These are phyloP conservation scores for Drosophila pandora DNA, from an alignment of 1,140 invertebrate species.

Conservation along the genomic window DNA sequence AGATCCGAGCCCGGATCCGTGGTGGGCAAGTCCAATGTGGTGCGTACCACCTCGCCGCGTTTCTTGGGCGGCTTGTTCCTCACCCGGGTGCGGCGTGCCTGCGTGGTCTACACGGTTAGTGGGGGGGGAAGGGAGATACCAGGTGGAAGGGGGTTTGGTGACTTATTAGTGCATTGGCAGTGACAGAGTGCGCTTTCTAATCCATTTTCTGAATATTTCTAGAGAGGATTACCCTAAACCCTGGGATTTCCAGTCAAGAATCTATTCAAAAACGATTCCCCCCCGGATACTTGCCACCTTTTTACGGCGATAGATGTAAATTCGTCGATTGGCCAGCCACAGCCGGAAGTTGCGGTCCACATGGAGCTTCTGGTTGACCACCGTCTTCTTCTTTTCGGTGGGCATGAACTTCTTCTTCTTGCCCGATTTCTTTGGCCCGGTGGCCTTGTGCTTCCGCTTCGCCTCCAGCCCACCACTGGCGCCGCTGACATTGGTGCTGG, in stretches of 20 bases:
- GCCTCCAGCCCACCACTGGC: not conserved
- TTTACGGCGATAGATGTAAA: constrained; percentile 69
- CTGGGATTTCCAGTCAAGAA: too few relatives aligned
- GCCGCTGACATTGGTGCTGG: constrained; percentile 3
- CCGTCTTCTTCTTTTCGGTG: constrained; percentile 44
- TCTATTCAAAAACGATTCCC: not conserved
- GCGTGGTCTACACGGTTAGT: constrained; percentile 27
- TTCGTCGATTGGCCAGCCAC: constrained; percentile 74
- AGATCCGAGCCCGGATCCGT: constrained; percentile 86
- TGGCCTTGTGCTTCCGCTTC: not conserved
- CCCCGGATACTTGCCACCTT: constrained; percentile 42
- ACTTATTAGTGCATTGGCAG: not conserved
- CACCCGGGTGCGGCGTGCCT: constrained; percentile 61
- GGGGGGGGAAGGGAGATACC: not conserved
- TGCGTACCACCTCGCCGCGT: constrained; percentile 70
- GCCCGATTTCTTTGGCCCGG: constrained; percentile 13
- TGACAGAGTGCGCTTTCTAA: not conserved
- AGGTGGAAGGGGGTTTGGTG: not conserved
- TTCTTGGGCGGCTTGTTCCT: constrained; percentile 64
- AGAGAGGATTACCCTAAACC: too few relatives aligned
- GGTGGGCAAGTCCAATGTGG: constrained; percentile 85
- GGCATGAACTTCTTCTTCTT: constrained; percentile 59
- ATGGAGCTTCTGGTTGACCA: constrained; percentile 36
- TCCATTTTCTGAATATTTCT: not conserved
- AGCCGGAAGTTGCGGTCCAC: constrained; percentile 70